A percentile compares a stretch with the other conserved stretches of the same genome.
Evolutionary conservation across 2,113 vertebrate genomes (phyloP).

Genomic region (Cebus imitator): DNA sequence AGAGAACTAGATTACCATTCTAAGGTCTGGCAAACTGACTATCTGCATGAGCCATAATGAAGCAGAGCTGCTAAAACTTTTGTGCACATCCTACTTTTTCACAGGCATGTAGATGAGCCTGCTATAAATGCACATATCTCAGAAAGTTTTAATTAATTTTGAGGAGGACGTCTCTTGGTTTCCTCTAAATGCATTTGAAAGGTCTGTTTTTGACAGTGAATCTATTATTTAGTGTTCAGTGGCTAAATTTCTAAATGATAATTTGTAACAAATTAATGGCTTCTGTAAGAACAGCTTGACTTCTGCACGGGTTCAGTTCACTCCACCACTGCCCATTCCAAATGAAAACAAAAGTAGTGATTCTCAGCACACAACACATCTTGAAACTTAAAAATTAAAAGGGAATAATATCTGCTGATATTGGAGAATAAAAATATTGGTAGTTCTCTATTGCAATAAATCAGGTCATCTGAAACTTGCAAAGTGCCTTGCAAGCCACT

Average conservation of each 20-base stretch:
- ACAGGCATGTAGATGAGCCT: background rate
- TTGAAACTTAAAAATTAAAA: background rate
- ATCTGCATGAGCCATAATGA: background rate
- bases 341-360: background rate
- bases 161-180: background rate
- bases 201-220: background rate
- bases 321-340: background rate
- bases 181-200: background rate
- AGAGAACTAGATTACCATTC: background rate
- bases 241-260: background rate
- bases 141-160: background rate
- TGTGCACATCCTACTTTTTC: background rate
- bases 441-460: background rate
- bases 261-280: background rate
- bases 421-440: background rate
- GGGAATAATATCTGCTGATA: background rate
- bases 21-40: background rate
- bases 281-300: background rate
- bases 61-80: background rate
- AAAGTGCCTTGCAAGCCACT: background rate
- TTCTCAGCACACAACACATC: background rate
- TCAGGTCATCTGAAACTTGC: background rate
- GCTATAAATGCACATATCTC: background rate
- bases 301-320: background rate
- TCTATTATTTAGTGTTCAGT: background rate